These are phyloP conservation scores for Odontocerum albicorne DNA, from an alignment of 2,888 invertebrate species.

Conservation along the genomic window DNA sequence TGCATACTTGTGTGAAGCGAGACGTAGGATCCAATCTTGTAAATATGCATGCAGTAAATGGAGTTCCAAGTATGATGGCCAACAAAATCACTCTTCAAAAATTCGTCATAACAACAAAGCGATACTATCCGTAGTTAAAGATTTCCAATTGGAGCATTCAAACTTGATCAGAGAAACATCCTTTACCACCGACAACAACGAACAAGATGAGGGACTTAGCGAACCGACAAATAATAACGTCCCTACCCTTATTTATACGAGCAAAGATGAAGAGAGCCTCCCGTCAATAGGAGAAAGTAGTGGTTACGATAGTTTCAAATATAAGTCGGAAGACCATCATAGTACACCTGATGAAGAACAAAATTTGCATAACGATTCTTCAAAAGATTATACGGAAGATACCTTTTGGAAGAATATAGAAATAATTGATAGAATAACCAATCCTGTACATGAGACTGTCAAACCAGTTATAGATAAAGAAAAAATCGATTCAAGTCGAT, in stretches of 20 bases:
- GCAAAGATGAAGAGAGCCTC: slow-evolving; percentile 60
- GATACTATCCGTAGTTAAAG: slow-evolving; percentile 39
- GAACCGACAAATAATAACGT: slow-evolving; percentile 18
- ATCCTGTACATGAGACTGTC: slow-evolving; percentile 8
- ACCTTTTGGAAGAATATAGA: slow-evolving; percentile 51
- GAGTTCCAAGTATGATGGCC: slow-evolving; percentile 78
- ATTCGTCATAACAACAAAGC: slow-evolving; percentile 43
- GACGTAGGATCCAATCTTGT: slow-evolving; percentile 74
- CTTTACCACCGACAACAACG: slow-evolving; percentile 40
- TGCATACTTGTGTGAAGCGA: slow-evolving; percentile 84
- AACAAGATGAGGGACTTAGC: slow-evolving; percentile 40
- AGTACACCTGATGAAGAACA: slow-evolving; percentile 47
- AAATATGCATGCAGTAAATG: slow-evolving; percentile 74
- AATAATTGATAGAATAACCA: slow-evolving; percentile 11
- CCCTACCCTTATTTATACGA: slow-evolving; percentile 8
- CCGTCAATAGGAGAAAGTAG: slow-evolving; percentile 75
- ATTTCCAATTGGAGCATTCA: slow-evolving; percentile 39
- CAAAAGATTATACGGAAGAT: slow-evolving; percentile 46
- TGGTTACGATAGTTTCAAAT: slow-evolving; percentile 74
- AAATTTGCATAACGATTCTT: slow-evolving; percentile 33
- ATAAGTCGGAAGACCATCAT: slow-evolving; percentile 59
- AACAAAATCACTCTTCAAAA: slow-evolving; percentile 48
- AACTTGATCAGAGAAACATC: slow-evolving; percentile 35
- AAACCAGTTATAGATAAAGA: slow-evolving; percentile 19
- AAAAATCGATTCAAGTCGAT: slow-evolving; percentile 7